Evolutionary conservation across 2,888 invertebrate genomes (phyloP).

Genomic region (Cantharis flavilabris): DNA sequence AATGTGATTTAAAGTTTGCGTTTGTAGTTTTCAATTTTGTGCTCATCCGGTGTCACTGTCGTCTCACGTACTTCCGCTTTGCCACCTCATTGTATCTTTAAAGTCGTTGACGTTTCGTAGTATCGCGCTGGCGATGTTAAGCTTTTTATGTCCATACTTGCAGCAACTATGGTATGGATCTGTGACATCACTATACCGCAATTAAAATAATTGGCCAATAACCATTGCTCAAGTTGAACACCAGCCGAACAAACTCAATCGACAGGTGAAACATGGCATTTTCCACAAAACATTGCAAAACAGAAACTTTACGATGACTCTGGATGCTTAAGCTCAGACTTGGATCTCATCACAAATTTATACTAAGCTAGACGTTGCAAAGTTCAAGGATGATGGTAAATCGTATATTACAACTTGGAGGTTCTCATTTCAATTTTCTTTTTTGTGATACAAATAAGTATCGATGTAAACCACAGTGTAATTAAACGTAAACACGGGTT

Average conservation of each 20-base stretch:
- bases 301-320: slow-evolving; percentile 22
- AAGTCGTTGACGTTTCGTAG: slow-evolving; percentile 38
- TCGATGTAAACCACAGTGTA: background rate
- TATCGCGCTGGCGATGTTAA: background rate
- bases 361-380: slow-evolving; percentile 16
- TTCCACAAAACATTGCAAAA: background rate
- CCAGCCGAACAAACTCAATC: slow-evolving; percentile 4
- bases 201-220: slow-evolving; percentile 16
- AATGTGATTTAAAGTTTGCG: slow-evolving; percentile 1
- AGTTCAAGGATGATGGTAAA: slow-evolving; percentile 28
- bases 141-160: slow-evolving; percentile 11
- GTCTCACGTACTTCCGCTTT: slow-evolving; percentile 39
- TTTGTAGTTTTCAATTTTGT: slow-evolving; percentile 30
- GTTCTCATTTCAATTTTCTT: background rate
- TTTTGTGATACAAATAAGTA: background rate
- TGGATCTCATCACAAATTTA: slow-evolving; percentile 14
- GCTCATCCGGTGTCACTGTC: slow-evolving; percentile 37
- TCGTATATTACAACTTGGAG: slow-evolving; percentile 4
- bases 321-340: slow-evolving; percentile 16
- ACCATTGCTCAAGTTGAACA: slow-evolving; percentile 2
- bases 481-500: background rate
- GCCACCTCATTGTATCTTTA: slow-evolving; percentile 31
- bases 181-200: slow-evolving; percentile 4
- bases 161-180: slow-evolving; percentile 1
- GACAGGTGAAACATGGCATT: background rate